Evolutionary conservation across 1,140 invertebrate species (phyloP), one percentile per base, ranked within the genome.

Genomic region (Oppia nitens): DNA sequence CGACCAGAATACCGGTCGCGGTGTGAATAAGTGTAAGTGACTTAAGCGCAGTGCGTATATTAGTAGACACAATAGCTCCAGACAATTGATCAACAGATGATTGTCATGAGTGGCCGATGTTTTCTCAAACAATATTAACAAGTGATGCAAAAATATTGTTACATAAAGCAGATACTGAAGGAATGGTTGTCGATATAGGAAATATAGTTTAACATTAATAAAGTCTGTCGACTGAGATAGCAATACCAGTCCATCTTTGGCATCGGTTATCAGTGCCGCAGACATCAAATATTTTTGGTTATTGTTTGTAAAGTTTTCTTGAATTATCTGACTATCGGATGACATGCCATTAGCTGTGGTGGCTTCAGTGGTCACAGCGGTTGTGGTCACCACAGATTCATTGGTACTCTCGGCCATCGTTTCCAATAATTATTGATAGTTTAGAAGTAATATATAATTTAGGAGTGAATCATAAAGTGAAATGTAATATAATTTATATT

Each of bases 121-220:
- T 60, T 69, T 66, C 64, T 77, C 75, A 66, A 75, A 69, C 6
- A 75, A 24, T 20, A 74, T 73, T 40, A 77, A 63, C n/a, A 63
- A 57, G 25, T 76, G 67, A 60, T 73, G 67, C 9, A 74, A 27
- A 6, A 68, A n/a, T 45, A 77, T 68, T 47, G 69, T 66, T 12
- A 71, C 59, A 60, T 74, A 72, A 1, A 76, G 64, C 21, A 65
- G 45, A 58, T 65, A 71, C 58, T 68, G 61, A 2, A 68, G 58
- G 24, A 59, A 60, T 26, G 54, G 60, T 55, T 64, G 63, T 47
- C 68, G 64, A 52, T 66, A 69, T 17, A 67, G 51, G 26, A 63
- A 57, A 60, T 69, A 69, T 3, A 66, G 49, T 59, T 66, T 67
- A 55, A 61, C 57, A 57, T 48, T 40, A 55, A 57, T 27, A 68